Evolutionary conservation across 2,797 vertebrate species (phyloP), one percentile per base, ranked within the genome.

Genomic region (Apodemus agrarius): DNA sequence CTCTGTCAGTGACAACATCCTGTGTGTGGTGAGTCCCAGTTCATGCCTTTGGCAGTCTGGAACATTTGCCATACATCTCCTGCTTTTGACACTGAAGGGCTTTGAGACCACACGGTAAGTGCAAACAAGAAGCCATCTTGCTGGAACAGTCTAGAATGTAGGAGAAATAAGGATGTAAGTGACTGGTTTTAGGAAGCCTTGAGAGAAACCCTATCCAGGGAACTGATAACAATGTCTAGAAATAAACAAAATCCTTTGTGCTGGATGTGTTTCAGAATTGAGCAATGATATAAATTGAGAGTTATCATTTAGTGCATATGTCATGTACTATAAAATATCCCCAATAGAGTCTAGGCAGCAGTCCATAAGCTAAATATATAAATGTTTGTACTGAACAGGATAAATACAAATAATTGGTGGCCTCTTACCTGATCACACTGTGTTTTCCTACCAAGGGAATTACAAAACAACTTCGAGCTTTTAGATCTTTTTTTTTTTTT

Each of bases 381-480:
- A 78, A 89, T 61, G 4, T 94, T 93, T 90, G 43, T 63, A 88
- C 84, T 63, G 89, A 96, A 40, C 24, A 37, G 54, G 75, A 84
- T 79, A 88, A 94, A 94, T 78, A 63, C 93, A 91, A 97, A 78
- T 83, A 40, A 91, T 63, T 59, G 12, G 83, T 87, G 65, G 54
- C 80, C 31, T 95, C 52, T 52, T 63, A 81, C 72, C n/a, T 89
- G 63, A 69, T 72, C 65, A 91, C 17, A 34, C 21, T 29, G 63
- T 54, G 24, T 80, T 91, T 93, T 89, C 31, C 79, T 95, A 63
- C 89, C 96, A 93, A 95, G 63, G 54, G 59, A 97, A n/a, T 92
- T 85, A 92, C 22, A 17, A 81, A 96, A 72, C 49, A 59, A 89
- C 54, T 86, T 95, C 16, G 3, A 37, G 21, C 57, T 95, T 93